A percentile compares a stretch with the other conserved stretches of the same genome.
These are phyloP conservation scores for Coranthus polyacanthus DNA, from an alignment of 2,797 vertebrate species.

Conservation along the genomic window DNA sequence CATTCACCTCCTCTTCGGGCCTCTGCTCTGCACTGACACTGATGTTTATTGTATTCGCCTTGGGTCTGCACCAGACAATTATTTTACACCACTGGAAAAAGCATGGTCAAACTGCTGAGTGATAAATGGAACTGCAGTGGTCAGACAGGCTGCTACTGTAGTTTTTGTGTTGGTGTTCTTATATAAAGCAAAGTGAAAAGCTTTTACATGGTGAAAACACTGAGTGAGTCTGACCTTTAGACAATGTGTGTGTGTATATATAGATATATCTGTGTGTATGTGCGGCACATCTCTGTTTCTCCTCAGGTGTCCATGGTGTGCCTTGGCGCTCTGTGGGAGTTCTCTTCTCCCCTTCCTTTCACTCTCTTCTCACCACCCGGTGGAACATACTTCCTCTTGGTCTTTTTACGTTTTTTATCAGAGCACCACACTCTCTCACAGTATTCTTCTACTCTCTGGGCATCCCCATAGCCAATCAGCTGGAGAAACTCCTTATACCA, in stretches of 20 bases:
- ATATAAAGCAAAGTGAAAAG: slow-evolving; percentile 59
- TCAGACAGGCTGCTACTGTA: slow-evolving; percentile 35
- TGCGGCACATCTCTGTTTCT: slow-evolving; percentile 41
- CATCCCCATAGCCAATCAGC: slow-evolving; percentile 94
- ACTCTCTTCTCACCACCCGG: slow-evolving; percentile 86
- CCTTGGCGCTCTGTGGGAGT: slow-evolving; percentile 90
- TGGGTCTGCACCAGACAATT: slow-evolving; percentile 29
- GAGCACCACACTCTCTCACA: slow-evolving; percentile 98
- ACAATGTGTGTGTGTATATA: slow-evolving; percentile 22
- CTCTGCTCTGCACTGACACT: slow-evolving; percentile 32
- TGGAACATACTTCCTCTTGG: slow-evolving; percentile 88
- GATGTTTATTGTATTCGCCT: slow-evolving; percentile 25
- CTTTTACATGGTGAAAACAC: slow-evolving; percentile 63
- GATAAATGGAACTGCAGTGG: slow-evolving; percentile 47
- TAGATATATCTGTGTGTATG: slow-evolving; percentile 7
- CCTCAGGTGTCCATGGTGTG: slow-evolving; percentile 88
- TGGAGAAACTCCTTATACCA: slow-evolving; percentile 99
- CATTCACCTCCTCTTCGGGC: slow-evolving; percentile 22
- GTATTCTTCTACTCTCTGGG: slow-evolving; percentile 95
- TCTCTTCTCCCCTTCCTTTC: slow-evolving; percentile 80
- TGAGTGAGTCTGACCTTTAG: slow-evolving; percentile 60
- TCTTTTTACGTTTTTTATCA: slow-evolving; percentile 93
- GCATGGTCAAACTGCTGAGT: slow-evolving; percentile 26
- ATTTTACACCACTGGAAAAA: slow-evolving; percentile 28
- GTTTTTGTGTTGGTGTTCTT: slow-evolving; percentile 38